These are phyloP conservation scores for Prionailurus bengalensis DNA, from an alignment of 2,113 vertebrate species.

Conservation along the genomic window DNA sequence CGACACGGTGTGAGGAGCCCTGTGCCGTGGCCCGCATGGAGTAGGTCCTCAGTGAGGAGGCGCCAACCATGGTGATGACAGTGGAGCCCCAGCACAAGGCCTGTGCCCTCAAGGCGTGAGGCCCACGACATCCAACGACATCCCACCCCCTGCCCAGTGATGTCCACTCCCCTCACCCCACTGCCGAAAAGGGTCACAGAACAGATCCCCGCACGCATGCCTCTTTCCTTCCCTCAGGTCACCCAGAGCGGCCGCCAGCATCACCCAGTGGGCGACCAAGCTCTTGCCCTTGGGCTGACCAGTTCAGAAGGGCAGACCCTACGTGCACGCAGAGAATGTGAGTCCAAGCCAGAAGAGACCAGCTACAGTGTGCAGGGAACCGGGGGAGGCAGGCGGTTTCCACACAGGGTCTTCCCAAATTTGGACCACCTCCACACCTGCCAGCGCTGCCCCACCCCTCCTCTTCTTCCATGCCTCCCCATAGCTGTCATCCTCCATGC, in stretches of 20 bases:
- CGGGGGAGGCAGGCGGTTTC: background rate
- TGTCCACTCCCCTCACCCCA: too few species aligned
- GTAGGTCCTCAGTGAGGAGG: background rate
- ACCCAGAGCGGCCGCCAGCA: background rate
- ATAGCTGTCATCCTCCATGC: background rate
- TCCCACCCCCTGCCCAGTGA: background rate
- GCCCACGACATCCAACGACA: fast-evolving
- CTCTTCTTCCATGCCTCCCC: background rate
- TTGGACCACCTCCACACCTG: background rate
- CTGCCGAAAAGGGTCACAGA: background rate
- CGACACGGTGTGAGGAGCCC: background rate
- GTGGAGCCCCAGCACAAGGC: background rate
- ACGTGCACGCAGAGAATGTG: background rate
- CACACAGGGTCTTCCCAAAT: background rate
- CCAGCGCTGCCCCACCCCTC: background rate
- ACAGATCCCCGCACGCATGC: fast-evolving
- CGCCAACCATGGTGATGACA: fast-evolving
- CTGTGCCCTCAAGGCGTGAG: background rate
- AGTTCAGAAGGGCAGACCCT: background rate
- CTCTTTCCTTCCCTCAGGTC: background rate
- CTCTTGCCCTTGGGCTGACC: background rate
- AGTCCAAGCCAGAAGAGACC: background rate
- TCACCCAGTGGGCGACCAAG: background rate
- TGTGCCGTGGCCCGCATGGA: fast-evolving
- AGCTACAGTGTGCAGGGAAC: background rate